phyloP scores from a whole-genome alignment of 2,888 invertebrate genomes.

The Pelosia muscerda region DNA sequence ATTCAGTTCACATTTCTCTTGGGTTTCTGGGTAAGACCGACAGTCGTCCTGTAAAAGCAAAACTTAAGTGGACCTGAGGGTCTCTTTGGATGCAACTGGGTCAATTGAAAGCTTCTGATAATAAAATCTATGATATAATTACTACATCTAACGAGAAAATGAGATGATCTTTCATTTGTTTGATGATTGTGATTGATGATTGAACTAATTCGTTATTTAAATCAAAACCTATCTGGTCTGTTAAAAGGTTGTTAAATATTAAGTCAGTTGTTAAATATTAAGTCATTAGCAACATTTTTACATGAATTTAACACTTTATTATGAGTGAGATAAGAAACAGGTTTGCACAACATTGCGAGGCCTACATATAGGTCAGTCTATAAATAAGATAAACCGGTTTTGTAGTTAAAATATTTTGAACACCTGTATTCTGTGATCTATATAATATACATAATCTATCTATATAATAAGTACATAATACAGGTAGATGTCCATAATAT shows the following conservation, averaged over 20 bases:
- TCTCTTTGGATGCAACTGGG: too few relatives aligned
- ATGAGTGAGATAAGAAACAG: neutral
- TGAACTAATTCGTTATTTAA: neutral
- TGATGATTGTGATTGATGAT: neutral
- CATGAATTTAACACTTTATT: neutral
- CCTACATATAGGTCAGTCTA: conserved; percentile 1
- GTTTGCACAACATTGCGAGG: neutral
- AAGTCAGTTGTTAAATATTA: neutral
- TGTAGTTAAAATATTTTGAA: conserved; percentile 1
- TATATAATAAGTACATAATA: too few relatives aligned
- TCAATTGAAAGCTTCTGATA: too few relatives aligned
- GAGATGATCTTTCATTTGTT: too few relatives aligned
- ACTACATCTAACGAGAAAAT: too few relatives aligned
- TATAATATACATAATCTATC: too few relatives aligned
- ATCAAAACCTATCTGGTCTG: neutral
- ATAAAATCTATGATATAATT: too few relatives aligned
- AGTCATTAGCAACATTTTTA: neutral
- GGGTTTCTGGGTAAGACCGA: too few relatives aligned
- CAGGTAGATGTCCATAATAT: neutral
- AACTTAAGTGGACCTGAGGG: too few relatives aligned
- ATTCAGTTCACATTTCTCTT: too few relatives aligned
- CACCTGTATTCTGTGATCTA: neutral
- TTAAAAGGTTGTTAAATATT: neutral
- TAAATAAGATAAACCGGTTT: neutral
- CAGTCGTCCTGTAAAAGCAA: too few relatives aligned